Evolutionary conservation across 92 coral and sea anemone genomes (phyloP), one percentile per base, ranked within the genome.

Genomic region (Parazoanthus swiftii): DNA sequence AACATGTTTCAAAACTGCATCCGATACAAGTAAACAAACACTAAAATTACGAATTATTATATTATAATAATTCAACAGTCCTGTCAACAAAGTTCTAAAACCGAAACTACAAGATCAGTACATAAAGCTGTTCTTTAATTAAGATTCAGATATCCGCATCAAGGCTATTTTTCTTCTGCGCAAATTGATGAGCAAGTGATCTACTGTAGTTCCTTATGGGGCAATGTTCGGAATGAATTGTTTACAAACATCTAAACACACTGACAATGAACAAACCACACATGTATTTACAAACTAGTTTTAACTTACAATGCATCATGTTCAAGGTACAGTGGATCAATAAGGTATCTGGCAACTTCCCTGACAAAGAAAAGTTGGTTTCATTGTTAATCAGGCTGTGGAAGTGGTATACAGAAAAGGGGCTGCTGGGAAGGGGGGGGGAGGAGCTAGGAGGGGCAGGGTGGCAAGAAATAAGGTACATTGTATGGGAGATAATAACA

Each of bases 241-340:
- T 11, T 11, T 54, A 54, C 29, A 11, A 63, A 23, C 9, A 63
- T 18, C 70, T 63, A 0, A 4, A 63, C 21, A 21, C 2, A 4
- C 20, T 63, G 6, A 63, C 15, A 18, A 63, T 23, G 2, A 63
- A 63, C 8, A 26, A 63, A 63, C 26, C 26, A 63, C 70, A 63
- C 7, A 63, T 0, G 1, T 18, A 63, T 63, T 20, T 79, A 29
- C 11, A 77, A 51, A 42, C 23, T 38, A 20, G 3, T 38, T 26
- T 35, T 15, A 86, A 96, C 99, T 95, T 91, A 97, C 99, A 93
- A 97, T 23, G 98, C 99, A 90, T 97, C 99, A 84, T 93, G 95
- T 86, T 97, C 99, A 80, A 95, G 77, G 78, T 81, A 95, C 9
- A 91, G 89, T 44, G 98, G 94, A 86, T 97, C 96, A 92, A 95